phyloP scores from a whole-genome alignment of 1,140 invertebrate species.

The Gerris buenoi region DNA sequence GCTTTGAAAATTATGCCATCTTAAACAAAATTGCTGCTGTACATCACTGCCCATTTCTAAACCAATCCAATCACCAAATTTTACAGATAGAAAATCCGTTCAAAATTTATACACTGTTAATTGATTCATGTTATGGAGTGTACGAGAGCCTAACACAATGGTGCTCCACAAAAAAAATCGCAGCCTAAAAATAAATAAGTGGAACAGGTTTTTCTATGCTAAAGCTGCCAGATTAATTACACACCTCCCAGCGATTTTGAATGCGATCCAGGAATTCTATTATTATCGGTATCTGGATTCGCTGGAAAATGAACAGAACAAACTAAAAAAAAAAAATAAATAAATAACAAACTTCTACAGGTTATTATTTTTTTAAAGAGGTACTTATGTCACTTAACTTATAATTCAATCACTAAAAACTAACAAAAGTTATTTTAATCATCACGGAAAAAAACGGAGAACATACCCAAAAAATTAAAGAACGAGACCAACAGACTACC shows the following conservation, averaged over 20 bases:
- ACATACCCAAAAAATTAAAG: neutral
- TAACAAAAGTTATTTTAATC: neutral
- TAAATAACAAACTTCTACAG: too few species aligned
- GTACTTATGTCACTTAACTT: neutral
- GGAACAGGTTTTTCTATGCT: neutral
- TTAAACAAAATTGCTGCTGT: constrained; percentile 57
- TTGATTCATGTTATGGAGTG: neutral
- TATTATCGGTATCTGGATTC: constrained; percentile 18
- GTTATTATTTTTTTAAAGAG: too few species aligned
- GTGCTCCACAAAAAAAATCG: constrained; percentile 2
- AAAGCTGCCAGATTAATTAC: neutral
- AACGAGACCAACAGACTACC: neutral
- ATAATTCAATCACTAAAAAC: neutral
- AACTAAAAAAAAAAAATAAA: neutral
- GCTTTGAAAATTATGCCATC: constrained; percentile 63
- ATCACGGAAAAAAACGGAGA: neutral
- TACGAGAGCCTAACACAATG: neutral
- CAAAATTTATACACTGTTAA: neutral
- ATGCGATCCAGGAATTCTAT: constrained; percentile 19
- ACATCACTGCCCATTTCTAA: constrained; percentile 34
- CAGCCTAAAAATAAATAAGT: constrained; percentile 5
- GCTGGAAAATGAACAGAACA: constrained; percentile 12
- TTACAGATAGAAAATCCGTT: constrained; percentile 3
- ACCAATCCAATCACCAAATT: neutral
- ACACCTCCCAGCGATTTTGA: constrained; percentile 10